Percentiles rank a stretch among this genome's conserved stretches.
phyloP scores from a whole-genome alignment of 2,113 vertebrate genomes.

The Suncus etruscus region DNA sequence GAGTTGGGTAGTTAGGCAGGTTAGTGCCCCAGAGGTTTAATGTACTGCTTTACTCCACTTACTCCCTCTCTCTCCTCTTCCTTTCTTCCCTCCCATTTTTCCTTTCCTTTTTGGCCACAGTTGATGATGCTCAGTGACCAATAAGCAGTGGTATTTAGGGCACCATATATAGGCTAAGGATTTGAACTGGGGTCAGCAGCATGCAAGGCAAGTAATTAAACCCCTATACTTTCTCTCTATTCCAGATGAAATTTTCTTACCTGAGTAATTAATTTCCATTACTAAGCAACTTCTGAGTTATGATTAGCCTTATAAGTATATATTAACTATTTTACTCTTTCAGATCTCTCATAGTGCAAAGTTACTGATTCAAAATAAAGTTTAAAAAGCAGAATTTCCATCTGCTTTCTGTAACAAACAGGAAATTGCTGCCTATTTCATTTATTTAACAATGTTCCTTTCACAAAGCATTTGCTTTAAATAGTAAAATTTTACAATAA shows the following conservation, averaged over 20 bases:
- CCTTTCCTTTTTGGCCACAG: no score
- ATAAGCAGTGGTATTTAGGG: no score
- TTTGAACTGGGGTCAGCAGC: no score
- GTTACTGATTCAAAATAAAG: background rate
- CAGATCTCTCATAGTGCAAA: background rate
- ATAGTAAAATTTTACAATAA: background rate
- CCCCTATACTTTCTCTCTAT: background rate
- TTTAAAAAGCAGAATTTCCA: constrained; percentile 38
- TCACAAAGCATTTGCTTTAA: background rate
- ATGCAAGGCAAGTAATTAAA: no score
- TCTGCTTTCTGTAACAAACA: background rate
- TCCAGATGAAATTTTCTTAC: background rate
- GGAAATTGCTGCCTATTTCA: background rate
- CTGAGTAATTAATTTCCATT: constrained; percentile 10
- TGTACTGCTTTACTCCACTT: no score
- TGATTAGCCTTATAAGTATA: background rate
- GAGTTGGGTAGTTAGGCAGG: no score
- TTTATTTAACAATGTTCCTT: background rate
- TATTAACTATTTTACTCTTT: constrained; percentile 20
- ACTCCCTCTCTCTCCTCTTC: no score
- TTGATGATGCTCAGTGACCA: no score
- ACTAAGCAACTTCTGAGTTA: background rate
- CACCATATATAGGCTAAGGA: no score
- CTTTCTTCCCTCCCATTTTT: no score
- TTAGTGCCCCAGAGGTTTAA: no score